Evolutionary conservation across 2,888 invertebrate species (phyloP), one percentile per base, ranked within the genome.

Genomic region (Drosophila aldrichi): DNA sequence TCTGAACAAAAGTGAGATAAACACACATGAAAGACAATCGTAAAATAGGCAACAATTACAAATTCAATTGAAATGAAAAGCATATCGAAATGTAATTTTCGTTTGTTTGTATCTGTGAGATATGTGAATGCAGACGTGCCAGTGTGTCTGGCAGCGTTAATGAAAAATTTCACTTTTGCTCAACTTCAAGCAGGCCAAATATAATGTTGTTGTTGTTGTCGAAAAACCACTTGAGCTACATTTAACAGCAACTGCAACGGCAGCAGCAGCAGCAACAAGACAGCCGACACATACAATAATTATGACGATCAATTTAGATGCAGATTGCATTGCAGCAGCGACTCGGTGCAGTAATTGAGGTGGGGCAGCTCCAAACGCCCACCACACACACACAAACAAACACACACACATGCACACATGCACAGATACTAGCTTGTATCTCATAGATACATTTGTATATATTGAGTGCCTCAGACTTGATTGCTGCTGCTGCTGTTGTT

Each of bases 301-400:
- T 87, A 89, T 87, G 85, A 87, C 89, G 87, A 87, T 87, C 87
- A 87, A 87, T 87, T 87, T 88, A 82, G 87, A 89, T 87, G 87
- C 89, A 87, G 86, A 87, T 87, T 88, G 89, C 84, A 80, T 84
- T 76, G 73, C 60, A 54, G 69, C 63, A 59, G 46, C 68, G 43
- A 55, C 64, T 41, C 66, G 58, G 61, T 55, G 77, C 72, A 55
- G 87, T 84, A 84, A 82, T 87, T 87, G 89, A 82, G 88, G 88
- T 86, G 89, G 82, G 80, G 77, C 77, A 38, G 49, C 80, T 58
- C 67, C 65, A 44, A 34, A 86, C 84, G 88, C 88, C 88, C 83
- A 86, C 84, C 58, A 69, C 62, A 74, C 52, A 71, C 41, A 74
- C 63, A 68, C 46, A 74, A 46, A 65, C 36, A 68, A 44, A 51